Conservation (phyloP, 1,140 invertebrate species). For the Amyelois transitella region DNA sequence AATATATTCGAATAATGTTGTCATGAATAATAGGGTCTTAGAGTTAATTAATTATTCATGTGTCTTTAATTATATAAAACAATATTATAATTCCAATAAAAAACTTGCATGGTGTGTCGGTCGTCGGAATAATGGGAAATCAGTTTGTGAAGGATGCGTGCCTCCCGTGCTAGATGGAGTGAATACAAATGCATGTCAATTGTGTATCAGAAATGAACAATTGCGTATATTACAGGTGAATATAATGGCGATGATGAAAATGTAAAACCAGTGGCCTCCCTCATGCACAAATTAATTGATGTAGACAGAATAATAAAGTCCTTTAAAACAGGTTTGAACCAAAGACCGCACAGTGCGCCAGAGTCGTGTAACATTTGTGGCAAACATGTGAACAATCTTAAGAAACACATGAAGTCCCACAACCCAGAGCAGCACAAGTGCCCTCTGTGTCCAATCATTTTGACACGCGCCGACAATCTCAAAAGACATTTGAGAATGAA, state of each 20-base stretch:
- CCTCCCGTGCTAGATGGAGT: background rate
- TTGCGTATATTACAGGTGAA: slow-evolving; percentile 64
- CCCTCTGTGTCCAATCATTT: slow-evolving; percentile 79
- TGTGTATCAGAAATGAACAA: slow-evolving; percentile 26
- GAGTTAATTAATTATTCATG: too few relatives aligned
- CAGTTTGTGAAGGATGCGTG: background rate
- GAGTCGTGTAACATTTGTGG: slow-evolving; percentile 79
- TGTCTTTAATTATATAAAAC: too few relatives aligned
- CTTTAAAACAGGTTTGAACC: slow-evolving; percentile 46
- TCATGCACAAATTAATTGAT: slow-evolving; percentile 50
- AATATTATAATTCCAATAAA: too few relatives aligned
- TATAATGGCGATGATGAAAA: slow-evolving; percentile 64
- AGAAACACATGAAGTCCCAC: slow-evolving; percentile 83
- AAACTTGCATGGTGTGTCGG: background rate
- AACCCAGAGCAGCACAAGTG: slow-evolving; percentile 81
- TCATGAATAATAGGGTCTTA: too few relatives aligned
- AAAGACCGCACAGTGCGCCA: slow-evolving; percentile 41
- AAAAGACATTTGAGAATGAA: slow-evolving; percentile 82
- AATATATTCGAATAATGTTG: background rate
- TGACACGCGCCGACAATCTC: slow-evolving; percentile 82
- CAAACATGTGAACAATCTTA: slow-evolving; percentile 82
- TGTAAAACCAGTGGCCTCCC: slow-evolving; percentile 45
- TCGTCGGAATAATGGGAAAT: background rate
- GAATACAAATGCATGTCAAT: slow-evolving; percentile 28
- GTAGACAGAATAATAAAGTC: slow-evolving; percentile 55